Evolutionary conservation across 1,140 invertebrate genomes (phyloP).

Genomic region (Alviniconcha marisindica): DNA sequence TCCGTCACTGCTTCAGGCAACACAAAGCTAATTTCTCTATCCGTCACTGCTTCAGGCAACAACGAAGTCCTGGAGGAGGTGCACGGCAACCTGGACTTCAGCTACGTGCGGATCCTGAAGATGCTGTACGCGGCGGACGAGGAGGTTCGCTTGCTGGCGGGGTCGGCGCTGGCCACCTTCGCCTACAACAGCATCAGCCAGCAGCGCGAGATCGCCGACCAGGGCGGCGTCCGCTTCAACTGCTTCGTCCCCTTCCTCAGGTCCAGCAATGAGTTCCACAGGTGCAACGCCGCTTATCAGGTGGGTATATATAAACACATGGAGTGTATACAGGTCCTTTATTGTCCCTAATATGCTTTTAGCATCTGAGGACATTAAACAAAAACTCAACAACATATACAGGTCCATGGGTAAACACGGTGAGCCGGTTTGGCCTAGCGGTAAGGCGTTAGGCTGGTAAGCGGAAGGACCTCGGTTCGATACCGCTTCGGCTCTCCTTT

Average conservation of each 20-base stretch:
- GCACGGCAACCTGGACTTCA: constrained; percentile 68
- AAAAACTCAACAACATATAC: too few relatives aligned
- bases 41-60: constrained; percentile 65
- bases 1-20: too few relatives aligned
- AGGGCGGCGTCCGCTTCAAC: constrained; percentile 72
- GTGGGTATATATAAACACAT: too few relatives aligned
- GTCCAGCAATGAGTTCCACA: constrained; percentile 69
- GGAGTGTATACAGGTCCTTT: too few relatives aligned
- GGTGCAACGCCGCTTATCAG: constrained; percentile 74
- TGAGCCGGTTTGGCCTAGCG: too few relatives aligned
- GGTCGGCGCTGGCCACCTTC: constrained; percentile 71
- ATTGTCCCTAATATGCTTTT: too few relatives aligned
- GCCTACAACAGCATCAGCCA: constrained; percentile 73
- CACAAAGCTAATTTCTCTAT: too few relatives aligned
- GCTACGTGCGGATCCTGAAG: constrained; percentile 71
- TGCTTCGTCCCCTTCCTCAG: constrained; percentile 72
- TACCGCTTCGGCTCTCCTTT: too few relatives aligned
- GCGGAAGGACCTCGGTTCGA: too few relatives aligned
- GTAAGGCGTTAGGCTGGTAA: too few relatives aligned
- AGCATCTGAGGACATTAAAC: too few relatives aligned
- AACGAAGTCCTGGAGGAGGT: constrained; percentile 69
- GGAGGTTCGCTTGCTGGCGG: constrained; percentile 69
- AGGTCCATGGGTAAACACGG: too few relatives aligned
- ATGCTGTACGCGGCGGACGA: constrained; percentile 70
- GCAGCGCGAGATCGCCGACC: constrained; percentile 72